phyloP scores from a whole-genome alignment of 2,888 invertebrate species.

The Nyleta sp. region DNA sequence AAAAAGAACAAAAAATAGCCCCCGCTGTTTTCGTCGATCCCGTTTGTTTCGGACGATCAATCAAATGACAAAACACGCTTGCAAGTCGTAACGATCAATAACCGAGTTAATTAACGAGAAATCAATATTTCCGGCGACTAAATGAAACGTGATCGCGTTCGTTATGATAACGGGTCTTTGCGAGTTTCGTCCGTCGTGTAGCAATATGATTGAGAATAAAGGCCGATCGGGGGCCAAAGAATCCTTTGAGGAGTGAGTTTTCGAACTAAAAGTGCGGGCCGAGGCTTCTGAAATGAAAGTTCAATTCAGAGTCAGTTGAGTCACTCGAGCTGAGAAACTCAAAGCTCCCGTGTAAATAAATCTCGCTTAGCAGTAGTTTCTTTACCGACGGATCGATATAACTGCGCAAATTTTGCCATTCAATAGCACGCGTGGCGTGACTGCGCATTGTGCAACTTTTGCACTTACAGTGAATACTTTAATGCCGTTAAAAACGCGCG shows the following conservation, averaged over 20 bases:
- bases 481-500: conserved; percentile 4
- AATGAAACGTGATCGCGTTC: conserved; percentile 27
- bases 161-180: conserved; percentile 19
- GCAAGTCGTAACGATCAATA: conserved; percentile 24
- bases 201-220: conserved; percentile 36
- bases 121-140: conserved; percentile 1
- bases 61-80: conserved; percentile 7
- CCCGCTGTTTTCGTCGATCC: too few relatives aligned
- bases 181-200: conserved; percentile 13
- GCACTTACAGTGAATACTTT: conserved; percentile 7
- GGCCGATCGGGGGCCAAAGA: conserved; percentile 16
- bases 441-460: conserved; percentile 16
- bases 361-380: conserved; percentile 32
- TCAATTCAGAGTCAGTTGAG: conserved; percentile 45
- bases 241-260: conserved; percentile 46
- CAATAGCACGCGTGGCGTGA: conserved; percentile 18
- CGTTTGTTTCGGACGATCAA: conserved; percentile 5
- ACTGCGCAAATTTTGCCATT: conserved; percentile 27
- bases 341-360: conserved; percentile 50
- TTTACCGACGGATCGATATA: conserved; percentile 42
- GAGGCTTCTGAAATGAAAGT: conserved; percentile 47
- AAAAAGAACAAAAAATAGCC: neutral
- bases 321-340: conserved; percentile 39
- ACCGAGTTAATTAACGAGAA: conserved; percentile 22
- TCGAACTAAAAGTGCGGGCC: conserved; percentile 43